Conservation (phyloP, 2,113 vertebrate genomes). For the Microtus montanus region DNA sequence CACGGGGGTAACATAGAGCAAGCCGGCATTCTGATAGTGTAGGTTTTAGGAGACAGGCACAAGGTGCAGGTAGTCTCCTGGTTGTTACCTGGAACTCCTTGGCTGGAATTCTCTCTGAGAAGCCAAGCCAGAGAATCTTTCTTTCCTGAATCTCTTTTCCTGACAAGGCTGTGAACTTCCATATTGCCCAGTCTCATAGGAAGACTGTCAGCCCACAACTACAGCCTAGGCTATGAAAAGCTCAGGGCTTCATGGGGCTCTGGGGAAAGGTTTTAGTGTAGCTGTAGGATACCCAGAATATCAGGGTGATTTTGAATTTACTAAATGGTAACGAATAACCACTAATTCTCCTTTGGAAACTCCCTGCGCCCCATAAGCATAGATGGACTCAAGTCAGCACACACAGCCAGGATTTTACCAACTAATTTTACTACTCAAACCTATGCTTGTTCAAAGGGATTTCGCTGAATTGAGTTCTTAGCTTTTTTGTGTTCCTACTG, state of each 20-base stretch:
- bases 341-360: background rate
- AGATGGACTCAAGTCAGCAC: background rate
- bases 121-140: constrained; percentile 74
- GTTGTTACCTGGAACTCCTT: constrained; percentile 54
- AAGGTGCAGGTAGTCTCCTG: constrained; percentile 78
- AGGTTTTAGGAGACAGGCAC: constrained; percentile 68
- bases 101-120: constrained; percentile 59
- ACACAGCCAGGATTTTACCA: background rate
- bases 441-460: background rate
- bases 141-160: background rate
- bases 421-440: background rate
- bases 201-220: background rate
- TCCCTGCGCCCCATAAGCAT: background rate
- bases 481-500: background rate
- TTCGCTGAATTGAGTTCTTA: background rate
- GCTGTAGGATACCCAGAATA: background rate
- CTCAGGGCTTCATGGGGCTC: background rate
- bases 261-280: background rate
- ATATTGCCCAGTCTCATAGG: background rate
- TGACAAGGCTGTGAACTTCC: no score
- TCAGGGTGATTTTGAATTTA: background rate
- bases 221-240: background rate
- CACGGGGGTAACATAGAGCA: constrained; percentile 23
- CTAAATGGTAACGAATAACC: background rate
- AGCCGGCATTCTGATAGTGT: constrained; percentile 60